phyloP scores from a whole-genome alignment of 2,797 vertebrate species.

The Coregonus suidteri region DNA sequence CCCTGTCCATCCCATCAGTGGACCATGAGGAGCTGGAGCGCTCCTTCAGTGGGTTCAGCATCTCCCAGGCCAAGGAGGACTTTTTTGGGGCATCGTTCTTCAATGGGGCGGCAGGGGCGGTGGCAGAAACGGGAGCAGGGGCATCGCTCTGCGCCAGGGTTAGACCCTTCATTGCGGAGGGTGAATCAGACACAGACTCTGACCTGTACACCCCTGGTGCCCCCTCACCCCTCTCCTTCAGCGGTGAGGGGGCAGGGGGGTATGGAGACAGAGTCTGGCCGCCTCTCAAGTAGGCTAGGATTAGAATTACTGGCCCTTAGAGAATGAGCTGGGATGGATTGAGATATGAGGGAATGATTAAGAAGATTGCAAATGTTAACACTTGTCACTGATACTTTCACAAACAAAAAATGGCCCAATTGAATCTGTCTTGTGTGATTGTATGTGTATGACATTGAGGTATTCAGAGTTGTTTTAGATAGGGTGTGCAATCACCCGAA shows the following conservation, averaged over 20 bases:
- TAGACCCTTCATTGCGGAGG: slow-evolving; percentile 94
- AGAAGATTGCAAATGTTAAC: slow-evolving; percentile 10
- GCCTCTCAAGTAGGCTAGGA: slow-evolving; percentile 73
- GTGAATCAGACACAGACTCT: slow-evolving; percentile 97
- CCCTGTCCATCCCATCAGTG: slow-evolving; percentile 95
- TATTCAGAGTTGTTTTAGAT: slow-evolving; percentile 30
- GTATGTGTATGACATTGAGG: slow-evolving; percentile 21
- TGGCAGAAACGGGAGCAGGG: slow-evolving; percentile 49
- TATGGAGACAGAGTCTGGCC: slow-evolving; percentile 88
- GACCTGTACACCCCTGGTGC: slow-evolving; percentile 84
- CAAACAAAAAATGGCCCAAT: slow-evolving; percentile 16
- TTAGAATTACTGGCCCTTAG: not conserved
- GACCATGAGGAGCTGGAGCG: slow-evolving; percentile 98
- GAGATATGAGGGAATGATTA: slow-evolving; percentile 65
- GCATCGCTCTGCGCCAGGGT: slow-evolving; percentile 79
- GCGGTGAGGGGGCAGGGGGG: slow-evolving; percentile 81
- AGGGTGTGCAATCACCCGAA: not conserved
- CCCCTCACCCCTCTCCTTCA: slow-evolving; percentile 90
- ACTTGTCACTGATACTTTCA: slow-evolving; percentile 23
- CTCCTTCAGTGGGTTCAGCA: slow-evolving; percentile 97
- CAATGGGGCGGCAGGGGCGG: slow-evolving; percentile 4
- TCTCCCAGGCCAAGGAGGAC: slow-evolving; percentile 95
- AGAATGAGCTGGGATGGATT: slow-evolving; percentile 52
- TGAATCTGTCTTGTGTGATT: slow-evolving; percentile 16
- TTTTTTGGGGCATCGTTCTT: slow-evolving; percentile 76